phyloP scores from a whole-genome alignment of 1,140 invertebrate genomes.

The Drosophila nannoptera region DNA sequence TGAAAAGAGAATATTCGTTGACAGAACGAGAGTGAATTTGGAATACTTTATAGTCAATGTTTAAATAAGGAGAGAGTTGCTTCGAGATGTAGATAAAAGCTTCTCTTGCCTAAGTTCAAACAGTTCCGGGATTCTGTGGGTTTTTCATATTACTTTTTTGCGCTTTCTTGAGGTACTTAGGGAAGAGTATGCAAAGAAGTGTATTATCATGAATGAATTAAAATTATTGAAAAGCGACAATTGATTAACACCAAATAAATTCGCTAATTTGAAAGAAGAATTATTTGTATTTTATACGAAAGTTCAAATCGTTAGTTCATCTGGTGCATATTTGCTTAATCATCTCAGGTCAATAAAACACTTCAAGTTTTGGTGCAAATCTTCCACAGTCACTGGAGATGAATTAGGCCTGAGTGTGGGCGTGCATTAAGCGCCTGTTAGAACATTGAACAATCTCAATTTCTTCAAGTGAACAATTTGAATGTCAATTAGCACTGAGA shows the following conservation, averaged over 20 bases:
- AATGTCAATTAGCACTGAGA: too few relatives aligned
- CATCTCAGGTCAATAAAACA: constrained; percentile 13
- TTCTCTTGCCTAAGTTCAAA: too few relatives aligned
- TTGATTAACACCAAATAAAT: constrained; percentile 18
- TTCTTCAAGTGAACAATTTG: background rate
- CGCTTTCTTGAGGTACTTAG: too few relatives aligned
- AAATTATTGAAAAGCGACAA: background rate
- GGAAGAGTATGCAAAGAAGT: background rate
- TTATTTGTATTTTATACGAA: constrained; percentile 10
- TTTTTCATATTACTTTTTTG: too few relatives aligned
- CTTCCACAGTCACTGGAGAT: constrained; percentile 23
- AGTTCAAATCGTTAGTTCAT: constrained; percentile 19
- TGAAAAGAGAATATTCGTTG: background rate
- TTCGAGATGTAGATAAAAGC: too few relatives aligned
- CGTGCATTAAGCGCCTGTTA: background rate
- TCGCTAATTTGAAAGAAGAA: background rate
- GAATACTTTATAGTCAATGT: too few relatives aligned
- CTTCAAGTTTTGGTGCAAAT: constrained; percentile 6
- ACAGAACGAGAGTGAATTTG: background rate
- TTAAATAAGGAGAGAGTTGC: too few relatives aligned
- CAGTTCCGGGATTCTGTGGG: too few relatives aligned
- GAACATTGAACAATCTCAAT: constrained; percentile 13
- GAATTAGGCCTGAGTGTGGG: constrained; percentile 10
- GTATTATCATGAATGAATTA: background rate
- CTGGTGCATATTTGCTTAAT: constrained; percentile 23